Conservation (phyloP, 2,888 invertebrate genomes). For the Arge pagana region DNA sequence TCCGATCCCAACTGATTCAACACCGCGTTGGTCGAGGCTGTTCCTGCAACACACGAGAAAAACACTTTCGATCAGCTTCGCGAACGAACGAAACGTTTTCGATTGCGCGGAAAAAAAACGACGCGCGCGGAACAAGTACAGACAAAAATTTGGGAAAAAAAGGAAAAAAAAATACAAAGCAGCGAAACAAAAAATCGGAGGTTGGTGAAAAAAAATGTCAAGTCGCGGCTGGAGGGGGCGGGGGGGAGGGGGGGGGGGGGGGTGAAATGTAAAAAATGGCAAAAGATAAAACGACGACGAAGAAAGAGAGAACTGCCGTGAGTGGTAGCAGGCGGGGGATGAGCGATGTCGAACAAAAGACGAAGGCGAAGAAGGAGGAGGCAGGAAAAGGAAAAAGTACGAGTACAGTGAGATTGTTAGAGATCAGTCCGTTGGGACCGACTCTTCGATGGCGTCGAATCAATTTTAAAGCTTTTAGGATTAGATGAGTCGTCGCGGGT, state of each 20-base stretch:
- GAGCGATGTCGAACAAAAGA: constrained; percentile 33
- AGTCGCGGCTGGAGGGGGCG: constrained; percentile 22
- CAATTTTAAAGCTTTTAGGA: too few species aligned
- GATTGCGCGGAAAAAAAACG: constrained; percentile 33
- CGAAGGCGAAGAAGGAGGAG: constrained; percentile 19
- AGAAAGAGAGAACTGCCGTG: neutral
- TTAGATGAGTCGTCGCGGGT: too few species aligned
- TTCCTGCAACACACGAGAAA: constrained; percentile 1
- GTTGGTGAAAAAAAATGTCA: neutral
- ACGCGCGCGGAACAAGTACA: constrained; percentile 33
- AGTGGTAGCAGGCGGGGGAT: too few species aligned
- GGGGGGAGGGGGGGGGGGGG: constrained; percentile 6
- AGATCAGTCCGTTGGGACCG: too few species aligned
- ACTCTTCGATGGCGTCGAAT: too few species aligned
- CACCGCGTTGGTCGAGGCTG: neutral
- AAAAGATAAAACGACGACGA: neutral
- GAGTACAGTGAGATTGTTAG: too few species aligned
- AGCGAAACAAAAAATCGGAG: neutral
- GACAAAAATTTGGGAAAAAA: constrained; percentile 7
- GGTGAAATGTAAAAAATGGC: neutral
- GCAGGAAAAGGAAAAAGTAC: constrained; percentile 17
- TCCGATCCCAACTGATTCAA: neutral
- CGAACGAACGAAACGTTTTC: neutral
- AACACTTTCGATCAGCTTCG: constrained; percentile 9
- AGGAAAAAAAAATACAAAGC: neutral